These are phyloP conservation scores for Polydrusus tereticollis DNA, from an alignment of 2,888 invertebrate species.

Conservation along the genomic window DNA sequence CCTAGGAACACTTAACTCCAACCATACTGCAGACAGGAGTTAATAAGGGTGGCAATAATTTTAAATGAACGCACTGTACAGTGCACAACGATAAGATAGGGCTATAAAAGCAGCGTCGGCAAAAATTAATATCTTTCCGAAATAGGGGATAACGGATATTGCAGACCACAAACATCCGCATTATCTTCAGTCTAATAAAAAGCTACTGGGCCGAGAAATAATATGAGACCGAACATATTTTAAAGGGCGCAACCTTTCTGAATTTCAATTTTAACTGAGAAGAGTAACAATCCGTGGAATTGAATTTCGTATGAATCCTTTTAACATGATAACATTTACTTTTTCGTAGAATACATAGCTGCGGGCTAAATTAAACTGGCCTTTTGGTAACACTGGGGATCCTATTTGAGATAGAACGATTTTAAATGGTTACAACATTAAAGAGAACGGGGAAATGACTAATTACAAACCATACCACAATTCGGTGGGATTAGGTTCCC, in stretches of 20 bases:
- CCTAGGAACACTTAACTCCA: too few species aligned
- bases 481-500: too few species aligned
- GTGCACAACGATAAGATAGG: neutral
- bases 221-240: constrained; percentile 5
- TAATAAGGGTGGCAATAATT: too few species aligned
- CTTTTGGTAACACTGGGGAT: too few species aligned
- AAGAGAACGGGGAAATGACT: too few species aligned
- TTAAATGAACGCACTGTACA: too few species aligned
- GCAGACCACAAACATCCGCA: constrained; percentile 12
- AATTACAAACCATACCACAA: too few species aligned
- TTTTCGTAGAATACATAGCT: neutral
- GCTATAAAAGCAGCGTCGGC: neutral
- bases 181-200: constrained; percentile 12
- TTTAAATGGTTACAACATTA: too few species aligned
- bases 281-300: constrained; percentile 5
- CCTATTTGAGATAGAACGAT: too few species aligned
- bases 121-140: neutral
- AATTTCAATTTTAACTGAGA: constrained; percentile 1
- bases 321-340: neutral
- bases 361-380: too few species aligned
- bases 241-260: neutral
- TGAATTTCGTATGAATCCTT: neutral
- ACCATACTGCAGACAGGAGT: too few species aligned
- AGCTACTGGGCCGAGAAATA: constrained; percentile 5
- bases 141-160: constrained; percentile 8